Percentiles rank a stretch among this genome's conserved stretches.
phyloP scores from a whole-genome alignment of 2,113 vertebrate species.

The Hippolais icterina region DNA sequence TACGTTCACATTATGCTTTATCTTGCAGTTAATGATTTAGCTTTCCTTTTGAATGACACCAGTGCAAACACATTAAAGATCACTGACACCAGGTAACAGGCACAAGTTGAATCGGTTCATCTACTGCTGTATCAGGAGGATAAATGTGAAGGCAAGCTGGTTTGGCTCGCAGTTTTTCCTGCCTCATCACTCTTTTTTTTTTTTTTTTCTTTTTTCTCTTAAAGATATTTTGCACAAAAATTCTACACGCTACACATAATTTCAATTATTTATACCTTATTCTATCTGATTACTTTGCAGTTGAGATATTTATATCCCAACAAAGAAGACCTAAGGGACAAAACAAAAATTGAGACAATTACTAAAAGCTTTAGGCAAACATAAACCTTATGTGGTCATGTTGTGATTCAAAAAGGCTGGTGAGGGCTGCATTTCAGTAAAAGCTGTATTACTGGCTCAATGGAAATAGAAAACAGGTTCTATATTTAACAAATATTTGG shows the following conservation, averaged over 20 bases:
- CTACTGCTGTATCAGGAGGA: not conserved
- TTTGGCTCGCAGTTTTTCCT: not conserved
- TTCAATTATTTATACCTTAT: not conserved
- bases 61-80: not conserved
- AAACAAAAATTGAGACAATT: not conserved
- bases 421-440: not conserved
- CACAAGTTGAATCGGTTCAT: not conserved
- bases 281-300: not conserved
- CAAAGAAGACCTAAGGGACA: not conserved
- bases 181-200: not conserved
- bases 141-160: not conserved
- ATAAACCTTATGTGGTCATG: not conserved
- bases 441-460: rapidly evolving
- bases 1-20: not conserved
- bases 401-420: not conserved
- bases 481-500: not conserved
- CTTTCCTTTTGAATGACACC: conserved; percentile 4
- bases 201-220: not conserved
- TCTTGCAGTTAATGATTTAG: conserved; percentile 4
- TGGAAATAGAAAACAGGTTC: not conserved
- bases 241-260: not conserved
- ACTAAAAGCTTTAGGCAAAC: not conserved
- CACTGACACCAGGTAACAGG: not conserved
- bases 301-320: not conserved
- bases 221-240: not conserved